Conservation (phyloP, 35 echinoderm and acorn worm genomes). For the Diadema setosum region DNA sequence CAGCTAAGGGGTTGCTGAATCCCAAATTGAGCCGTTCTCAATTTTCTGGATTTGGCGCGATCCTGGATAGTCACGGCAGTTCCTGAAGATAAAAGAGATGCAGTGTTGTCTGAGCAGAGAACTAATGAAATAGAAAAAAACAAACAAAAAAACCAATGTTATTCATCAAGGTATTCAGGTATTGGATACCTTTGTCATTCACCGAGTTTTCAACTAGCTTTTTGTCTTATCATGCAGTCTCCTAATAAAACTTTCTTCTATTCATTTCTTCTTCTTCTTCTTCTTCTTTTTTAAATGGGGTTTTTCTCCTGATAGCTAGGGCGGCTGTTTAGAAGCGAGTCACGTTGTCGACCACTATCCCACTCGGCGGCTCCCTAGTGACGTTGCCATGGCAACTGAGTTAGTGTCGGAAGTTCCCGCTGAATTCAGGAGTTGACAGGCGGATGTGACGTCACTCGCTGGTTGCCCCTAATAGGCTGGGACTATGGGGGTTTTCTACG, state of each 20-base stretch:
- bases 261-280: background rate
- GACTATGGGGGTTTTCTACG: background rate
- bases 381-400: background rate
- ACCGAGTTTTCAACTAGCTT: no score
- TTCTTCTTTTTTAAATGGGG: background rate
- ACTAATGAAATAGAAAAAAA: no score
- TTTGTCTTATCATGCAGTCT: background rate
- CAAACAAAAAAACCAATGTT: no score
- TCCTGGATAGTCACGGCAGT: no score
- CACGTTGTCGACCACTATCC: background rate
- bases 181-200: no score
- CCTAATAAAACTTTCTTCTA: background rate
- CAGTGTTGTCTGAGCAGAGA: no score
- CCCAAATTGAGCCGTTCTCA: no score
- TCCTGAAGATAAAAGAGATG: no score
- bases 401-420: background rate
- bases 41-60: no score
- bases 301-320: background rate
- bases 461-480: background rate
- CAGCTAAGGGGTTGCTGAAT: no score
- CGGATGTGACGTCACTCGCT: background rate
- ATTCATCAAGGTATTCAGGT: no score
- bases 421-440: conserved; percentile 1
- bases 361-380: background rate
- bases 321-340: background rate